These are phyloP conservation scores for Drosophila affinis DNA, from an alignment of 2,888 invertebrate genomes.

Conservation along the genomic window DNA sequence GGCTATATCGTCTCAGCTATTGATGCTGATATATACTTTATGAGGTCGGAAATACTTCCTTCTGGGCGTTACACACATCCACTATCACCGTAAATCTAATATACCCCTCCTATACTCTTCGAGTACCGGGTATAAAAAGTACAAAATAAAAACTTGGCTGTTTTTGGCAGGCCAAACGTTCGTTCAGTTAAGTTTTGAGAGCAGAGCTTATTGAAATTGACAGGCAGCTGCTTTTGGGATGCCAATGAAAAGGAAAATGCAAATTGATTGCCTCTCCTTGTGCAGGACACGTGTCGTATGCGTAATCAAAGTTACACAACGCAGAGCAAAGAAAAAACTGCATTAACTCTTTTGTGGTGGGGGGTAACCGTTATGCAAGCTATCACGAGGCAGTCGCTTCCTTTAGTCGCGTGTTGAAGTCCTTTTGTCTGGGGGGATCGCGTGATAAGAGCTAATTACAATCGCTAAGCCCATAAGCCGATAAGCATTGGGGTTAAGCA, in stretches of 20 bases:
- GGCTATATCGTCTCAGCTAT: too few species aligned
- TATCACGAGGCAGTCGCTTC: constrained; percentile 30
- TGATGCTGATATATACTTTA: too few species aligned
- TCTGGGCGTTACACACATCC: too few species aligned
- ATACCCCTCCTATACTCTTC: too few species aligned
- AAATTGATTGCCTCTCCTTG: constrained; percentile 60
- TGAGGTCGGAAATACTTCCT: too few species aligned
- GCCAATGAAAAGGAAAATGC: constrained; percentile 7
- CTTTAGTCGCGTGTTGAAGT: constrained; percentile 28
- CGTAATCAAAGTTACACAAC: constrained; percentile 32
- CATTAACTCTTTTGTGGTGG: constrained; percentile 25
- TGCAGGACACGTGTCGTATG: constrained; percentile 18
- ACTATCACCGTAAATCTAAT: too few species aligned
- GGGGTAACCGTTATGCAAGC: constrained; percentile 36
- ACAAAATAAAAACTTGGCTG: constrained; percentile 8
- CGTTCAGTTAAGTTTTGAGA: constrained; percentile 32
- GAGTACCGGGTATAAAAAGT: not conserved
- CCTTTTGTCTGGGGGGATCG: constrained; percentile 30
- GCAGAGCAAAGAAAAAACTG: constrained; percentile 21
- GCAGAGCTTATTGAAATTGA: constrained; percentile 61
- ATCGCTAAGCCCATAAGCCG: constrained; percentile 39
- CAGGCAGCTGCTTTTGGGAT: constrained; percentile 32
- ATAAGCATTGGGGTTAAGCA: constrained; percentile 31
- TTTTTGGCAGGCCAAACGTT: constrained; percentile 18
- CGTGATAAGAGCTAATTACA: constrained; percentile 40